Base-by-base conservation (phyloP, 2,797 vertebrate species). In the Chloroceryle inda region DNA sequence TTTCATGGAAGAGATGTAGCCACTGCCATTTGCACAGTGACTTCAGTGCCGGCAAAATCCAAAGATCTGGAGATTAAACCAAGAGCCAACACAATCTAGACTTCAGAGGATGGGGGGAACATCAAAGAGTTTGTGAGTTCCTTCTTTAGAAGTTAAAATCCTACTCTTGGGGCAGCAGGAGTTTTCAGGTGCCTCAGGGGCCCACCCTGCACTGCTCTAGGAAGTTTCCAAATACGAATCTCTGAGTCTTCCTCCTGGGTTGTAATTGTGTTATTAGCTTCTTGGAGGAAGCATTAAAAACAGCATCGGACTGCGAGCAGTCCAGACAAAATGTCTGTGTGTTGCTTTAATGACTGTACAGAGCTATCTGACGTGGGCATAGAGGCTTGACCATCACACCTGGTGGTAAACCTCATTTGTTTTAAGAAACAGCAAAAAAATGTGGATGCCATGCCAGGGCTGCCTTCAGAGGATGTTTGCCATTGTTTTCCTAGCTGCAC, bases 401-500 rank as follows among this genome's bases (percentile, higher is more conserved):
- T 94, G 78, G 61, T 74, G 26, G 42, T 63, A 68, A 87, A 61
- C 40, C 47, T 49, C 22, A 35, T 80, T 83, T 72, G 45, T 68
- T 94, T 83, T 44, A 66, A 81, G 58, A 83, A 72, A 62, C 92
- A 59, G 66, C 62, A n/a, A 56, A 76, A 85, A 85, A 89, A 45
- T 44, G 38, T 2, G 5, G 20, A 11, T 0, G 1, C 26, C 2
- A 5, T 90, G 87, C 73, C 89, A 89, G 73, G 59, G 50, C 91
- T 92, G 94, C 87, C 85, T 89, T 77, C 64, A 73, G 91, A 94
- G 76, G 72, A 64, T 88, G 73, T 68, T 91, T 88, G 92, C 76
- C 12, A 91, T 94, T 89, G 88, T 94, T 91, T 83, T 55, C 74
- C 59, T 89, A 0, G 0, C 85, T 52, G 55, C 2, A 1, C 44